Percentiles rank a stretch among this genome's conserved stretches.
Conservation (phyloP, 2,888 invertebrate species). For the Tiphia femorata region DNA sequence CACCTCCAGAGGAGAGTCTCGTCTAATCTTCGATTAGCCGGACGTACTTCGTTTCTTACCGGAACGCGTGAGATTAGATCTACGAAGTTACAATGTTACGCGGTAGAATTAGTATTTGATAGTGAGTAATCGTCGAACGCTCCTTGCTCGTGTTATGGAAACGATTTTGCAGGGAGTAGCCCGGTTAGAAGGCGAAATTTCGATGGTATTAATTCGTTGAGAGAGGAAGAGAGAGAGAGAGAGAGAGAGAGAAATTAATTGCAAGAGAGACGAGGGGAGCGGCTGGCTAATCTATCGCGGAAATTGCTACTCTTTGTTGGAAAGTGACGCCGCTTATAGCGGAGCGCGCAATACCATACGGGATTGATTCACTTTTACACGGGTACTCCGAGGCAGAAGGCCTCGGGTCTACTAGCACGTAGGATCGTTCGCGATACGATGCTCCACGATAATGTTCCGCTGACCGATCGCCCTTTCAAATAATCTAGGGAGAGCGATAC, state of each 20-base stretch:
- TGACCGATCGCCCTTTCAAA: constrained; percentile 29
- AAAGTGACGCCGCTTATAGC: constrained; percentile 27
- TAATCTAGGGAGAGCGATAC: constrained; percentile 27
- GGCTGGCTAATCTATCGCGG: constrained; percentile 5
- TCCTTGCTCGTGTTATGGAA: too few species aligned
- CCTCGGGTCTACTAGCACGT: constrained; percentile 21
- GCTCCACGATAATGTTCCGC: constrained; percentile 25
- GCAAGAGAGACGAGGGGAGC: neutral
- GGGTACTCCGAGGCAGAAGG: too few species aligned
- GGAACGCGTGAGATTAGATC: too few species aligned
- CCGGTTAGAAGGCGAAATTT: neutral
- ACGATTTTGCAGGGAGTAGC: too few species aligned
- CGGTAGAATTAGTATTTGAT: too few species aligned
- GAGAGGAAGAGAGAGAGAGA: neutral
- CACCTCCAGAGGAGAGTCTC: too few species aligned
- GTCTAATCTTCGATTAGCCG: too few species aligned
- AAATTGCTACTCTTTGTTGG: constrained; percentile 22
- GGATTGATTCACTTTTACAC: constrained; percentile 37
- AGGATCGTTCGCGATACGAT: constrained; percentile 19
- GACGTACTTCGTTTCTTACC: too few species aligned
- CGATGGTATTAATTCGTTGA: neutral
- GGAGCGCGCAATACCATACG: constrained; percentile 29
- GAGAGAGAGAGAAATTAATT: neutral
- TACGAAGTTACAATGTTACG: too few species aligned
- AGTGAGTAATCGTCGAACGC: too few species aligned